Evolutionary conservation across 2,888 invertebrate genomes (phyloP), one percentile per base, ranked within the genome.

Genomic region (Campoplex nolae): DNA sequence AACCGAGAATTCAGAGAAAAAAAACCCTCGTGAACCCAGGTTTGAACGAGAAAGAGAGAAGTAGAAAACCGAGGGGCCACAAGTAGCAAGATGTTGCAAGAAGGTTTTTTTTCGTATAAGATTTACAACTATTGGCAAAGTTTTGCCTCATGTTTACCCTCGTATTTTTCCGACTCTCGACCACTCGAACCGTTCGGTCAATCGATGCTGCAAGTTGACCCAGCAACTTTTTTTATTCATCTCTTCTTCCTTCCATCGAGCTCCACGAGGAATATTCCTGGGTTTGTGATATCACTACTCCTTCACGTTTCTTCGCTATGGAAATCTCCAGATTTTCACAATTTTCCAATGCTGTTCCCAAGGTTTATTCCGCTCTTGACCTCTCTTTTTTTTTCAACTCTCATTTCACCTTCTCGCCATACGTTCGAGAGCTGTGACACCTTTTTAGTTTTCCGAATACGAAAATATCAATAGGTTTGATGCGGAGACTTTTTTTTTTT

Each of bases 41-140:
- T n/a, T 58, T 58, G 56, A 76, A 77, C 54, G 78, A 58, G 62
- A 82, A 35, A 51, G 73, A 65, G 80, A 35, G 51, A 51, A 38
- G n/a, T 45, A 56, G 76, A 35, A 80, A 48, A 70, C 11, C 65
- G 51, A 81, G 62, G 67, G 67, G 13, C 23, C 48, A n/a, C 70
- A 65, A 76, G 54, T 58, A 70, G 81, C 74, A 71, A 82, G 84
- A 78, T 84, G 81, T 75, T 84, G 80, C 77, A 54, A 32, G 58
- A 45, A 62, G 70, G 75, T 71, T 23, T 23, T 82, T 87, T 81
- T 84, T 65, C 51, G 56, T 82, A 80, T 51, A 74, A 71, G 74
- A 54, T 79, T 74, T 76, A 76, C 83, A 88, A 88, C 87, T 87
- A 87, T 85, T 82, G 84, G 77, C 62, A 83, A 87, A 88, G 45